Evolutionary conservation across 2,888 invertebrate species (phyloP), one percentile per base, ranked within the genome.

Genomic region (Eupithecia centaureata): DNA sequence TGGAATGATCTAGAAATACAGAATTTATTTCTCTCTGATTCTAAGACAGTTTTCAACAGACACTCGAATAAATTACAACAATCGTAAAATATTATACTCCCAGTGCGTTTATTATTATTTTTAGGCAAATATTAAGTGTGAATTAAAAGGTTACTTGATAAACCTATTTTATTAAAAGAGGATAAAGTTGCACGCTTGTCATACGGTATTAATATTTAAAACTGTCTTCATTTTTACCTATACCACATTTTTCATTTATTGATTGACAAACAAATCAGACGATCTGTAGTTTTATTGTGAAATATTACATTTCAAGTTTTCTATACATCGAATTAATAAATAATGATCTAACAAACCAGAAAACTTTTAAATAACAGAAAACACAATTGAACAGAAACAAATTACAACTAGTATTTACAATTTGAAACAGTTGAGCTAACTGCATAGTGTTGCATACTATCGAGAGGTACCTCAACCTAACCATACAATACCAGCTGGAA

Each of bases 181-280:
- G 85, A 86, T 87, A 85, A 89, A 88, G 91, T 86, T 87, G 89
- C 91, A 91, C 90, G 91, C 89, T 90, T 88, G 86, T 86, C 82
- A 82, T 80, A 82, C 25, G 7, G 7, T 25, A 25, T 25, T 4
- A 22, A 38, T 51, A 51, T 2, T 8, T 0, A 15, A 25, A 51
- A 51, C 47, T 1, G 25, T 8, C 13, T 12, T 13, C 0, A 52
- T 52, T 13, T 25, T 25, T 25, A n/a, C n/a, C n/a, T n/a, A 0
- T 27, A 13, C 5, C 25, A 0, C 51, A 1, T 52, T 52, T 2
- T 25, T 52, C 3, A 52, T 27, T 25, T 35, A 5, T 3, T 47
- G 47, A 12, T 3, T 47, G 47, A 12, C 22, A 22, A 22, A 22
- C 1, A 10, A 22, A 22, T 18, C 18, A 42, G 42, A 10, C n/a